Base-by-base conservation (phyloP, 2,113 vertebrate species). In the Rhodinocichla rosea region DNA sequence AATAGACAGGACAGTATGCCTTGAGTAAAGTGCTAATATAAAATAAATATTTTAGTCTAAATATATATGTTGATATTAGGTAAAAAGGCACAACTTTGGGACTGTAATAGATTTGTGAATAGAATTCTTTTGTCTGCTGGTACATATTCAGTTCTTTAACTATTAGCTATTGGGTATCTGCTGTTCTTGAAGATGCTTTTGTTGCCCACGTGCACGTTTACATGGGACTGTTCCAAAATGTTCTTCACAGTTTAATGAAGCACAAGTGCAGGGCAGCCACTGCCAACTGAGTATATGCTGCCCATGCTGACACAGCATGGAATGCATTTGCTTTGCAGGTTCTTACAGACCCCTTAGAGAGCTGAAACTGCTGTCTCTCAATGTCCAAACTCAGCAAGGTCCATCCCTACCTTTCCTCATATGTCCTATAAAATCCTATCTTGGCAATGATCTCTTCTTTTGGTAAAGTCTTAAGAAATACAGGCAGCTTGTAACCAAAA, bases 161-260 rank as follows among this genome's bases (percentile, higher is more conserved):
- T 26, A 9, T 39, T 77, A 56, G 10, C 23, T 63, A 4, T 10
- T 44, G 20, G 45, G 11, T 13, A 22, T 73, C 45, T 88, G 12
- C 20, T 42, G 9, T 33, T 30, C 69, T 74, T 74, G 26, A 42
- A 65, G 17, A 15, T 89, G 39, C 13, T 79, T 87, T 73, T 53
- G 15, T 62, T 63, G 24, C 10, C 24, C 13, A 26, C 0, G 0
- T n/a, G 33, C 26, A 47, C 30, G 11, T 42, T 87, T 82, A 52
- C 3, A 9, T 11, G 44, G 17, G 7, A 35, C 6, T 37, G 11
- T 47, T 53, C 37, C 7, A 6, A 83, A 87, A 50, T 22, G 10
- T 56, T 89, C 67, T 53, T 44, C 47, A 40, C 14, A 44, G 17
- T 68, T 56, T 22, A 64, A 19, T 52, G 81, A 89, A 50, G 33